Base-by-base conservation (phyloP, 2,888 invertebrate genomes). In the Eilema griseolum region DNA sequence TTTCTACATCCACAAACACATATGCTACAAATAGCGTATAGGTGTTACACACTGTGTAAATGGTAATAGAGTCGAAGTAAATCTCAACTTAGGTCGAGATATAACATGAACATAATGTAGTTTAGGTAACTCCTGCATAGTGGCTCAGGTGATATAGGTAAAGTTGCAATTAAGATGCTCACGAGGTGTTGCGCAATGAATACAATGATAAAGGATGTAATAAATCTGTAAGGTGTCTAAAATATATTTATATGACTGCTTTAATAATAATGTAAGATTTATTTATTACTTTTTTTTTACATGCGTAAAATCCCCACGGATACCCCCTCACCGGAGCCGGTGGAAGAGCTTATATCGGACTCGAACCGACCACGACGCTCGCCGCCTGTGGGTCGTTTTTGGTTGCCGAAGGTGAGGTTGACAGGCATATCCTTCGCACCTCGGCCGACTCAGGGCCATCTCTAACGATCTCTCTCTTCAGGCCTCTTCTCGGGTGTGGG, bases 81-180 rank as follows among this genome's bases (percentile, higher is more conserved):
- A 52, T 52, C n/a, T n/a, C 52, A 52, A 52, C n/a, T n/a, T 52
- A 52, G 52, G 10, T 20, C 5, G n/a, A 52, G 7, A 52, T 41
- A 10, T 52, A 52, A 52, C 52, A 52, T 20, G 20, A n/a, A 3
- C 52, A 65, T 67, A 71, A 67, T 71, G 71, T 63, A 77, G 72
- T 67, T 68, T 67, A 59, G 63, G 72, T 79, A 70, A 75, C 71
- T 73, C 62, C 11, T 70, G 61, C 61, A 60, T 59, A 56, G 41
- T 26, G 37, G 65, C 68, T 75, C 67, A 73, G 71, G 69, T 70
- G 57, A 67, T 69, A 73, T 12, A 52, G 28, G 37, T 67, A 46
- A 61, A 31, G 46, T 28, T 33, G 67, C 33, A 66, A 26, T 37
- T 66, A 61, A 67, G 57, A 41, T 52, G 46, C 26, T 16, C 5